Base-by-base conservation (phyloP, 2,797 vertebrate genomes). In the Danio albolineatus region DNA sequence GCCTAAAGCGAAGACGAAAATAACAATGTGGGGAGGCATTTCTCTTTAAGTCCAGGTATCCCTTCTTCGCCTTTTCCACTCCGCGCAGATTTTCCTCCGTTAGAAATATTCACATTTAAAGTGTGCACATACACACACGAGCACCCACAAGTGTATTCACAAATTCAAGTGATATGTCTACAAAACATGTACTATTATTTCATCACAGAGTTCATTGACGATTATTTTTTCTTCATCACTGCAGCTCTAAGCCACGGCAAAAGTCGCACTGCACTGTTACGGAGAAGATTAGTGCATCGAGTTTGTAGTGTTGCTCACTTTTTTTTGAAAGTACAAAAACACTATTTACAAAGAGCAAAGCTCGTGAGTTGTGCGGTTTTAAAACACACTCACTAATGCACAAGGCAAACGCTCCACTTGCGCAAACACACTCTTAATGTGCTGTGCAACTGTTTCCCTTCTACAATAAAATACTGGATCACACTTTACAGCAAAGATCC, bases 71-170 rank as follows among this genome's bases (percentile, higher is more conserved):
- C 59, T 21, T 44, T 53, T 36, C 28, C 65, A 65, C n/a, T 43
- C 62, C 8, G 14, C 43, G 77, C 57, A 38, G 54, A 54, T 38
- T 54, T 73, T 71, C 76, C 78, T 56, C 69, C 48, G 2, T 73
- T 79, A 57, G 49, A 79, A 79, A 79, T 72, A 73, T 79, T 79
- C 78, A 79, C 78, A 79, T 79, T 79, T 79, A 79, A 54, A 79
- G 78, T 79, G 78, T 79, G 78, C 69, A 79, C 78, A 36, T 54
- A 79, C 69, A 79, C 69, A 79, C 77, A 79, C 78, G 39, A 79
- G 78, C 78, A 79, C 78, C 78, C 78, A 79, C 78, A n/a, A 79
- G 61, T 64, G 73, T 76, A 65, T 76, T 76, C 73, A 76, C 73
- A 76, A 64, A 65, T 79, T 79, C 78, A 79, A 79, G 69, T 79